These are phyloP conservation scores for Himalopsyche phryganea DNA, from an alignment of 1,140 invertebrate species.

Conservation along the genomic window DNA sequence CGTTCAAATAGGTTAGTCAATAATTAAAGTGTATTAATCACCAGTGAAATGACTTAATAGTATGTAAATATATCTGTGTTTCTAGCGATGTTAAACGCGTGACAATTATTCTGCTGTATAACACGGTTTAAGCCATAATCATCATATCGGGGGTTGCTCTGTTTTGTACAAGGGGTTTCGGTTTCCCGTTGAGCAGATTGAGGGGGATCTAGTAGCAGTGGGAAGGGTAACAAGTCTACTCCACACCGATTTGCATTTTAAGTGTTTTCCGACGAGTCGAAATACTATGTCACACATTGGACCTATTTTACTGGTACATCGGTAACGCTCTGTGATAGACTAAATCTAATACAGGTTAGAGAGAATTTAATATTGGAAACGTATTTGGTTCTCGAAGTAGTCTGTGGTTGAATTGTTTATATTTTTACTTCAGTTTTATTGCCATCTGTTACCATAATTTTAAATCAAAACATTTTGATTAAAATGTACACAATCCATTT, in stretches of 20 bases:
- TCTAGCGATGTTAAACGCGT: conserved; percentile 23
- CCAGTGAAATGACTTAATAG: too few relatives aligned
- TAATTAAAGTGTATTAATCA: too few relatives aligned
- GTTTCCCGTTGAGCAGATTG: too few relatives aligned
- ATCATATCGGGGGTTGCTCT: too few relatives aligned
- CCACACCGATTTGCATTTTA: conserved; percentile 32
- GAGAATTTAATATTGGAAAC: conserved; percentile 32
- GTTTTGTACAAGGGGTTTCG: too few relatives aligned
- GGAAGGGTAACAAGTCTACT: conserved; percentile 8
- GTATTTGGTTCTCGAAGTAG: neutral
- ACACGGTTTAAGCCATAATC: neutral
- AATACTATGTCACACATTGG: conserved; percentile 24
- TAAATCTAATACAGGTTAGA: conserved; percentile 27
- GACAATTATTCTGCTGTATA: conserved; percentile 25
- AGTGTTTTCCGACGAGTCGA: conserved; percentile 32
- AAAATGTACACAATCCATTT: too few relatives aligned
- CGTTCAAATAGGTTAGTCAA: too few relatives aligned
- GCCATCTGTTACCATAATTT: too few relatives aligned
- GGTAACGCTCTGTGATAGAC: conserved; percentile 9
- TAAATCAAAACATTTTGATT: too few relatives aligned
- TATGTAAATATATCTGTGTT: conserved; percentile 9
- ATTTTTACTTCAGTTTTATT: too few relatives aligned
- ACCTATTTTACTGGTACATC: conserved; percentile 23
- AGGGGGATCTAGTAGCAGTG: neutral
- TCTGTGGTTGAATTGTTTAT: too few relatives aligned